Percentiles rank a stretch among this genome's conserved stretches.
Evolutionary conservation across 2,888 invertebrate species (phyloP).

Genomic region (Lasioglossum leucozonium): DNA sequence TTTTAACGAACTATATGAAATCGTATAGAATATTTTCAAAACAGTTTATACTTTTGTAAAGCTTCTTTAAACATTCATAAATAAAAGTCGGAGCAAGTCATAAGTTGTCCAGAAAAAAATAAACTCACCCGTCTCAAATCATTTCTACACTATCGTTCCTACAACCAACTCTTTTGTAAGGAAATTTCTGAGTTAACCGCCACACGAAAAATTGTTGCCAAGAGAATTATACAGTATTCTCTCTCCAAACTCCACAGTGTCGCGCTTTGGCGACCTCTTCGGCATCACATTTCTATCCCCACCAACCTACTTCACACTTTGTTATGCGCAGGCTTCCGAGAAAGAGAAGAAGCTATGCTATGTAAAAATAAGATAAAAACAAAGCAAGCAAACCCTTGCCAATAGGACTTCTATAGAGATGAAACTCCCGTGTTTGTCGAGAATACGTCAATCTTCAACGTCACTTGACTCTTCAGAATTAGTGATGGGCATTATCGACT

Average conservation of each 20-base stretch:
- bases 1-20: not conserved
- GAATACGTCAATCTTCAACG: no score
- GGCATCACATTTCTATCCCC: not conserved
- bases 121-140: conserved; percentile 36
- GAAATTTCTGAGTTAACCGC: conserved; percentile 16
- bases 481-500: no score
- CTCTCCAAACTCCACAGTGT: not conserved
- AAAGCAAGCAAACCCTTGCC: no score
- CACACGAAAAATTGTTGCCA: not conserved
- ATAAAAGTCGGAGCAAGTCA: not conserved
- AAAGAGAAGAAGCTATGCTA: not conserved
- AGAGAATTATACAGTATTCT: not conserved
- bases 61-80: not conserved
- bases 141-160: conserved; percentile 22
- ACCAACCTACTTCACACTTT: not conserved
- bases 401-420: no score
- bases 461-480: no score
- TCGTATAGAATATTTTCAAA: not conserved
- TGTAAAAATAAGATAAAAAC: not conserved
- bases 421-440: no score
- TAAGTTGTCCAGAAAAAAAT: conserved; percentile 4
- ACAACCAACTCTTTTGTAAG: not conserved
- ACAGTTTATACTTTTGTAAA: not conserved
- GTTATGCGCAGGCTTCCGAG: not conserved
- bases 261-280: not conserved